phyloP scores from a whole-genome alignment of 2,113 vertebrate genomes.

The Potamarius usumacintae region DNA sequence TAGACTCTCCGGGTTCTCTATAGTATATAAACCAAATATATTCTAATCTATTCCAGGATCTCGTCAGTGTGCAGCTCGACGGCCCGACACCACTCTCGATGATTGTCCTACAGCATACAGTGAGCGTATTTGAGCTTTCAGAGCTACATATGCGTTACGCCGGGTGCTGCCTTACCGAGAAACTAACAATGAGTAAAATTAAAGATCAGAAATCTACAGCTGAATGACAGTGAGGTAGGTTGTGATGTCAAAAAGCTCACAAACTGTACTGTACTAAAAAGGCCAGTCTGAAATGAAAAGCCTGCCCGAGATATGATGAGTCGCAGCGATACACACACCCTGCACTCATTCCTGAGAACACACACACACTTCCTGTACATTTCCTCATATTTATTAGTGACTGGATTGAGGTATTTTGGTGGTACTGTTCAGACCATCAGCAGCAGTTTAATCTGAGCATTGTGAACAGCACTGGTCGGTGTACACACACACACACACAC shows the following conservation, averaged over 20 bases:
- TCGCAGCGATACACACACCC: neutral
- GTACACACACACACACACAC: neutral
- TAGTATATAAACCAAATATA: neutral
- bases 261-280: no score
- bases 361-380: neutral
- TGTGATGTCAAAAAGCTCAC: neutral
- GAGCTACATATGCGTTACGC: neutral
- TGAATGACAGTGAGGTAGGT: constrained; percentile 20
- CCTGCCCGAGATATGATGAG: neutral
- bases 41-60: constrained; percentile 9
- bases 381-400: neutral
- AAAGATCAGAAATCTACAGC: constrained; percentile 11
- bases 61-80: neutral
- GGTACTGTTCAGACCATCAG: neutral
- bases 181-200: neutral
- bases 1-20: neutral
- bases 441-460: neutral
- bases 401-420: neutral
- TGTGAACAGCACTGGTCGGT: neutral
- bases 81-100: neutral
- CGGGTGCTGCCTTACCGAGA: neutral
- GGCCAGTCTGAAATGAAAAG: neutral
- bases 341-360: constrained; percentile 13
- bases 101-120: constrained; percentile 33
- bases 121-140: neutral